Conservation (phyloP, 2,797 vertebrate genomes). For the Pygocentrus nattereri region DNA sequence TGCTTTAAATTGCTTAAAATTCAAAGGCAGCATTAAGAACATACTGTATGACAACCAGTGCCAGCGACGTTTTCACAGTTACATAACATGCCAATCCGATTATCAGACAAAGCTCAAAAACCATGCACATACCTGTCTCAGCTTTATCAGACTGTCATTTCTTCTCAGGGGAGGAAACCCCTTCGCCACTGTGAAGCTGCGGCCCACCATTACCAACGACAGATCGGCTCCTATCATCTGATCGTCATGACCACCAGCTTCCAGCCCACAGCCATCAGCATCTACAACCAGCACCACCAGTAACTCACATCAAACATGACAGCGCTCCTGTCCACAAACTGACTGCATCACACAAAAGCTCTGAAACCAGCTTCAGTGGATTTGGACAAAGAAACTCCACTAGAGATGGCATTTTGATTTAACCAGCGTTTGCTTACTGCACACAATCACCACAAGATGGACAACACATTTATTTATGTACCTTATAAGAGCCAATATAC, state of each 20-base stretch:
- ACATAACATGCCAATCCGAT: neutral
- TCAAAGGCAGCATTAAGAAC: neutral
- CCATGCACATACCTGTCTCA: neutral
- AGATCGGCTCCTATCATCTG: constrained; percentile 90
- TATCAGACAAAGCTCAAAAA: neutral
- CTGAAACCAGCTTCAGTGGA: constrained; percentile 12
- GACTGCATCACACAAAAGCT: constrained; percentile 1
- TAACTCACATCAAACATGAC: neutral
- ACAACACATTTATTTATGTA: constrained; percentile 28
- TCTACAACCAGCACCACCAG: neutral
- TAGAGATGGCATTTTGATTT: constrained; percentile 25
- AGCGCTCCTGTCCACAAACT: neutral
- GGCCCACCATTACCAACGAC: constrained; percentile 95
- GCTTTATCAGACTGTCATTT: neutral
- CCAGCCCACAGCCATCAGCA: neutral
- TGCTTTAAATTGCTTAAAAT: neutral
- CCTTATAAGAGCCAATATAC: constrained; percentile 26
- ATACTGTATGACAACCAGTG: neutral
- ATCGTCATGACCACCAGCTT: constrained; percentile 40
- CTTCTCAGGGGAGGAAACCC: constrained; percentile 91
- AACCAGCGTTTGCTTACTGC: constrained; percentile 21
- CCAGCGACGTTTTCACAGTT: neutral
- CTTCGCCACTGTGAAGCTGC: constrained; percentile 92
- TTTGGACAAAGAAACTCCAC: constrained; percentile 3
- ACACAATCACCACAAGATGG: constrained; percentile 16